Evolutionary conservation across 2,888 invertebrate species (phyloP).

Genomic region (Nineta flava): DNA sequence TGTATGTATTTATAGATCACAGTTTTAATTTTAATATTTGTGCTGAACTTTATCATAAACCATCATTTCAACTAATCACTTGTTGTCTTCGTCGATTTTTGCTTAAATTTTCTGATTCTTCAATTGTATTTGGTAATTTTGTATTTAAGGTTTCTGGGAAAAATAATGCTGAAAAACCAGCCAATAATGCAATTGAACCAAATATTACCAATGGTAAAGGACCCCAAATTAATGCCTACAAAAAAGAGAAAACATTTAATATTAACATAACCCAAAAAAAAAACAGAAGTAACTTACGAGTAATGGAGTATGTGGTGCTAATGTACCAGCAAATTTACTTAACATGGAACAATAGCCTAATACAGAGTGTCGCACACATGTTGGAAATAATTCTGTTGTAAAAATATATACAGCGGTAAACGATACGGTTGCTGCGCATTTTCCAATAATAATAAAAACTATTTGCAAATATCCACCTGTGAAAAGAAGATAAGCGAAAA

Average conservation of each 20-base stretch:
- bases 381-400: constrained; percentile 54
- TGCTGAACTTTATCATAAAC: no score
- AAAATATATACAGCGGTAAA: constrained; percentile 49
- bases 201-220: constrained; percentile 44
- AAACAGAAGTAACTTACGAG: constrained; percentile 30
- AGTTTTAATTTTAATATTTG: no score
- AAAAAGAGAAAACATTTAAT: no score
- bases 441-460: constrained; percentile 40
- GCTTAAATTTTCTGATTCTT: constrained; percentile 41
- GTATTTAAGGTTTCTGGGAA: constrained; percentile 55
- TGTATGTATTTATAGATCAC: no score
- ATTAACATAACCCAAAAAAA: no score
- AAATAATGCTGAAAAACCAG: constrained; percentile 40
- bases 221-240: constrained; percentile 23
- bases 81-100: no score
- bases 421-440: constrained; percentile 47
- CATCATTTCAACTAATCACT: no score
- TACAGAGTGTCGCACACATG: constrained; percentile 41
- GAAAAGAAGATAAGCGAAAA: no score
- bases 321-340: constrained; percentile 45
- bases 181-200: constrained; percentile 40
- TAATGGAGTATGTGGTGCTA: constrained; percentile 52
- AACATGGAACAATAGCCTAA: constrained; percentile 48
- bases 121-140: constrained; percentile 49
- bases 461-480: constrained; percentile 19